phyloP scores from a whole-genome alignment of 2,888 invertebrate species.

The Euplexia lucipara region DNA sequence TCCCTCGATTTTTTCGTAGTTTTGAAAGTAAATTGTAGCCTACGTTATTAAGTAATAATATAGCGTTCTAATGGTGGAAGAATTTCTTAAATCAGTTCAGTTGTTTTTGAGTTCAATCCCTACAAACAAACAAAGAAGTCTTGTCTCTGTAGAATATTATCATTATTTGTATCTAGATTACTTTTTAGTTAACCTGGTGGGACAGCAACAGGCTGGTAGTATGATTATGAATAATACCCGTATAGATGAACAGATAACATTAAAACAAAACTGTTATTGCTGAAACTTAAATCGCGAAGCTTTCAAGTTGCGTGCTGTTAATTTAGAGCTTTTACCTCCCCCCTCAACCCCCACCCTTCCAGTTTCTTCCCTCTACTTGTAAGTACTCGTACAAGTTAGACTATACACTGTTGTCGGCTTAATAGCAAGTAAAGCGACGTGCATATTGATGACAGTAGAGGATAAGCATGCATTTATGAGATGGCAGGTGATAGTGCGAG shows the following conservation, averaged over 20 bases:
- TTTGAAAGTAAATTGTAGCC: too few relatives aligned
- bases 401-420: constrained; percentile 24
- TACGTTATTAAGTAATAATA: too few relatives aligned
- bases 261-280: constrained; percentile 44
- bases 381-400: constrained; percentile 44
- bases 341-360: background rate
- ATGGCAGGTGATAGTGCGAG: background rate
- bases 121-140: too few relatives aligned
- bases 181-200: too few relatives aligned
- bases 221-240: too few relatives aligned
- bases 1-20: too few relatives aligned
- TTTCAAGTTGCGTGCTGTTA: constrained; percentile 42
- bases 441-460: constrained; percentile 9
- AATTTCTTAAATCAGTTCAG: too few relatives aligned
- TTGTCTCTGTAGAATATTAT: too few relatives aligned
- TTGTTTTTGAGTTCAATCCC: too few relatives aligned
- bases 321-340: constrained; percentile 41
- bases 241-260: constrained; percentile 12
- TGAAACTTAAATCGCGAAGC: constrained; percentile 42
- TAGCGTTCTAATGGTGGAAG: too few relatives aligned
- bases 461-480: background rate
- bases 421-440: constrained; percentile 9
- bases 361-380: constrained; percentile 14
- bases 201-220: too few relatives aligned
- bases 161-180: too few relatives aligned